A percentile compares a stretch with the other conserved stretches of the same genome.
These are phyloP conservation scores for Drosophila varians DNA, from an alignment of 1,140 invertebrate species.

Conservation along the genomic window DNA sequence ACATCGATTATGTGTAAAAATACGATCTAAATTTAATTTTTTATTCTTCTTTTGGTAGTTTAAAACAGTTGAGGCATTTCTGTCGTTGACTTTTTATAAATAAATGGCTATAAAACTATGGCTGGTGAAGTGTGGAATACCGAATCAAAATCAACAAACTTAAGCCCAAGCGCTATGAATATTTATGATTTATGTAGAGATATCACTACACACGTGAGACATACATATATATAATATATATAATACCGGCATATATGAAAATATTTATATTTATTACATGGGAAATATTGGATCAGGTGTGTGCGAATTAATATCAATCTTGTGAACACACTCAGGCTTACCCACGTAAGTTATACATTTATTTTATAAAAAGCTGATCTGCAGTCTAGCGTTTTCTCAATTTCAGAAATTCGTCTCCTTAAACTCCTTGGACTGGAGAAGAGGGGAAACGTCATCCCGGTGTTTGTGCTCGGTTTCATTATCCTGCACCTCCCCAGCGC, in stretches of 20 bases:
- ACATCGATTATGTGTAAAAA: slow-evolving; percentile 75
- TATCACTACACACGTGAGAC: slow-evolving; percentile 30
- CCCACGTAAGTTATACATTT: slow-evolving; percentile 23
- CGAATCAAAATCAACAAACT: slow-evolving; percentile 55
- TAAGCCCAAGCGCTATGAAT: slow-evolving; percentile 44
- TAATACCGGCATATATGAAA: slow-evolving; percentile 2
- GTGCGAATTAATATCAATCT: not conserved
- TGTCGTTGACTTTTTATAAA: slow-evolving; percentile 44
- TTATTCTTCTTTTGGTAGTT: slow-evolving; percentile 63
- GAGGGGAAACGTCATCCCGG: slow-evolving; percentile 48
- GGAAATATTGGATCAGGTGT: slow-evolving; percentile 8
- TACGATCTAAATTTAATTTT: slow-evolving; percentile 22
- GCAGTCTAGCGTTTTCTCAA: slow-evolving; percentile 34
- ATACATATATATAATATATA: not conserved
- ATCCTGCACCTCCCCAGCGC: slow-evolving; percentile 57
- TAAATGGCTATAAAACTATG: slow-evolving; percentile 68
- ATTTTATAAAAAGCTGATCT: slow-evolving; percentile 20
- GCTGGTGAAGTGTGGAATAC: slow-evolving; percentile 52
- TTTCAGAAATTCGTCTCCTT: slow-evolving; percentile 77
- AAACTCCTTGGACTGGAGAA: slow-evolving; percentile 78
- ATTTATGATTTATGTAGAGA: slow-evolving; percentile 32
- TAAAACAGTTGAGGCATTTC: slow-evolving; percentile 78
- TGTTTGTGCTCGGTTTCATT: slow-evolving; percentile 20
- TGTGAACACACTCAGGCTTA: slow-evolving; percentile 1
- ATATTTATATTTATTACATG: slow-evolving; percentile 29